Percentiles rank a stretch among this genome's conserved stretches.
Evolutionary conservation across 2,797 vertebrate species (phyloP).

Genomic region (Chlorospingus flavigularis): DNA sequence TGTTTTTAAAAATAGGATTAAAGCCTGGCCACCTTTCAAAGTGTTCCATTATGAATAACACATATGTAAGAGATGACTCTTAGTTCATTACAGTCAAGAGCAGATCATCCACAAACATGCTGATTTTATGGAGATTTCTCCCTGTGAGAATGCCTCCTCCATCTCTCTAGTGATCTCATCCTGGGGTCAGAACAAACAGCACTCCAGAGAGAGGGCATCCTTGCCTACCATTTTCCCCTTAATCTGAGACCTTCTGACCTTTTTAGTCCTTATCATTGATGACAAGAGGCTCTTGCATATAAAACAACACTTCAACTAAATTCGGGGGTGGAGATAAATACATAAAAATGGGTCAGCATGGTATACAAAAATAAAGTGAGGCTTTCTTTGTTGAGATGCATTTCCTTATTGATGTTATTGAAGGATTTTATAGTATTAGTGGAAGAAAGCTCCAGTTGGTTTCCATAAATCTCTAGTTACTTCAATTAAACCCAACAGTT

Average conservation of each 20-base stretch:
- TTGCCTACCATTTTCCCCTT: background rate
- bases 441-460: slow-evolving; percentile 13
- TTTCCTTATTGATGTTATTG: slow-evolving; percentile 22
- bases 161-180: slow-evolving; percentile 22
- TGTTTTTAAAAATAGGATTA: slow-evolving; percentile 35
- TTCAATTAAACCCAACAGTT: slow-evolving; percentile 51
- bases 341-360: background rate
- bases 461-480: slow-evolving; percentile 36
- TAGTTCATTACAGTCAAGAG: slow-evolving; percentile 33
- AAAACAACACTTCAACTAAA: slow-evolving; percentile 11
- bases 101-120: slow-evolving; percentile 35
- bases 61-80: background rate
- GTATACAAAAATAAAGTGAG: background rate
- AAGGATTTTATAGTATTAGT: slow-evolving; percentile 21
- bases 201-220: accelerated
- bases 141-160: slow-evolving; percentile 7
- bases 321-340: slow-evolving; percentile 1
- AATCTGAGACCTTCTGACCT: slow-evolving; percentile 22
- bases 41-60: background rate
- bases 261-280: slow-evolving; percentile 19
- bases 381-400: background rate
- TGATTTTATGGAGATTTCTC: slow-evolving; percentile 50
- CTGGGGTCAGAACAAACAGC: slow-evolving; percentile 28
- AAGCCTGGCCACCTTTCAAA: background rate
- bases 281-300: background rate